These are phyloP conservation scores for Bungarus multicinctus DNA, from an alignment of 2,113 vertebrate genomes.

Conservation along the genomic window DNA sequence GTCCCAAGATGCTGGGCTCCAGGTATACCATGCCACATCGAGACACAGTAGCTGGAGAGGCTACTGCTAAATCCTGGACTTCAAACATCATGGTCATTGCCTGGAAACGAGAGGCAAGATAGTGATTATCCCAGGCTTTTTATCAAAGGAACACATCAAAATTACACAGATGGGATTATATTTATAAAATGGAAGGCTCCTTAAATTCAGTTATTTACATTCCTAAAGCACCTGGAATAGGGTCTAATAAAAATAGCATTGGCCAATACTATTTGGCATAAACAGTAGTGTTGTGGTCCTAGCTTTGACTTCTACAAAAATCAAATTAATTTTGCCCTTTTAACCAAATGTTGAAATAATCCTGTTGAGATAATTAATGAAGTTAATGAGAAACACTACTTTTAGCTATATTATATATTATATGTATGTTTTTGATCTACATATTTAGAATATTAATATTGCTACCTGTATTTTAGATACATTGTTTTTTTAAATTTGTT, in stretches of 20 bases:
- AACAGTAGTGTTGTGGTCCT: neutral
- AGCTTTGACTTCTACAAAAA: neutral
- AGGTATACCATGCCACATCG: constrained; percentile 93
- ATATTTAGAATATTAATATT: neutral
- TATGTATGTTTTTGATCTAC: neutral
- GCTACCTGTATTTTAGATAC: neutral
- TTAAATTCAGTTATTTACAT: neutral
- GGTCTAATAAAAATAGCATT: neutral
- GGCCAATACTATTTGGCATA: too few species aligned
- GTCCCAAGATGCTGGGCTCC: constrained; percentile 85
- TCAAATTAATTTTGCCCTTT: neutral
- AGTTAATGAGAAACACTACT: neutral
- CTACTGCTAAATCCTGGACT: constrained; percentile 89
- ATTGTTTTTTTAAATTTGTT: neutral
- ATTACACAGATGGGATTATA: neutral
- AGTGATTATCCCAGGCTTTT: neutral
- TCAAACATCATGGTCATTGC: constrained; percentile 95
- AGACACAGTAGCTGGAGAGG: constrained; percentile 91
- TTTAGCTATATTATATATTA: neutral
- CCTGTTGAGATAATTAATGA: neutral
- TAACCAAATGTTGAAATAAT: neutral
- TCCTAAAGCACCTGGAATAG: neutral
- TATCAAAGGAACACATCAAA: neutral
- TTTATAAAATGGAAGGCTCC: neutral
- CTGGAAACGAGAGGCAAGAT: constrained; percentile 56